Evolutionary conservation across 2,888 invertebrate genomes (phyloP).

Genomic region (Xanthorhoe designata): DNA sequence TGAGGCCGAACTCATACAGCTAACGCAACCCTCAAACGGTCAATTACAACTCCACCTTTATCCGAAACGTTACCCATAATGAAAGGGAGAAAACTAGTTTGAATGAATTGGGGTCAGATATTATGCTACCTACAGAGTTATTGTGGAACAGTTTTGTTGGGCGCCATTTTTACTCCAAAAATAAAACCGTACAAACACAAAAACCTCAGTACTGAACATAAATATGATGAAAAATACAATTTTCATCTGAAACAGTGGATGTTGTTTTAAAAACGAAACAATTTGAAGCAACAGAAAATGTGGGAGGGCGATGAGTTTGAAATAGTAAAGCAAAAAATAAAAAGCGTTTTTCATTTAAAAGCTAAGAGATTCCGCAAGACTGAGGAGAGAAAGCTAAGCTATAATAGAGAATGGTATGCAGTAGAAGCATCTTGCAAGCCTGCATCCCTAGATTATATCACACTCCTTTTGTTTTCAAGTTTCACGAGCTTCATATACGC

Average conservation of each 20-base stretch:
- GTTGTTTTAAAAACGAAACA: slow-evolving; percentile 41
- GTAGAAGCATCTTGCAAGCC: slow-evolving; percentile 27
- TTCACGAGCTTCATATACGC: slow-evolving; percentile 21
- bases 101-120: slow-evolving; percentile 44
- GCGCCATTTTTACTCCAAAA: slow-evolving; percentile 6
- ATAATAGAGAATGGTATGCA: slow-evolving; percentile 22
- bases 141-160: slow-evolving; percentile 34
- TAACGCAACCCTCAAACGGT: slow-evolving; percentile 32
- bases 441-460: slow-evolving; percentile 32
- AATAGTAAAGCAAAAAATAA: slow-evolving; percentile 47
- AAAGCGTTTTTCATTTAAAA: slow-evolving; percentile 46
- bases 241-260: slow-evolving; percentile 29
- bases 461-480: slow-evolving; percentile 43
- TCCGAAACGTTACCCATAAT: slow-evolving; percentile 41
- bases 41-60: slow-evolving; percentile 44
- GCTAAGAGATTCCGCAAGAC: slow-evolving; percentile 39
- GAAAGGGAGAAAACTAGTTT: slow-evolving; percentile 42
- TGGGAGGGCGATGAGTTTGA: slow-evolving; percentile 40
- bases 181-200: slow-evolving; percentile 4
- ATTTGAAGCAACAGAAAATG: slow-evolving; percentile 38
- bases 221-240: slow-evolving; percentile 11
- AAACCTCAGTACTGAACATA: slow-evolving; percentile 9
- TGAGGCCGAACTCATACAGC: neutral
- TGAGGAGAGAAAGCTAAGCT: slow-evolving; percentile 30
- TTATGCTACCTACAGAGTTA: slow-evolving; percentile 31